A percentile compares a stretch with the other conserved stretches of the same genome.
Conservation (phyloP, 1,140 invertebrate genomes). For the Neotoxoptera formosana region DNA sequence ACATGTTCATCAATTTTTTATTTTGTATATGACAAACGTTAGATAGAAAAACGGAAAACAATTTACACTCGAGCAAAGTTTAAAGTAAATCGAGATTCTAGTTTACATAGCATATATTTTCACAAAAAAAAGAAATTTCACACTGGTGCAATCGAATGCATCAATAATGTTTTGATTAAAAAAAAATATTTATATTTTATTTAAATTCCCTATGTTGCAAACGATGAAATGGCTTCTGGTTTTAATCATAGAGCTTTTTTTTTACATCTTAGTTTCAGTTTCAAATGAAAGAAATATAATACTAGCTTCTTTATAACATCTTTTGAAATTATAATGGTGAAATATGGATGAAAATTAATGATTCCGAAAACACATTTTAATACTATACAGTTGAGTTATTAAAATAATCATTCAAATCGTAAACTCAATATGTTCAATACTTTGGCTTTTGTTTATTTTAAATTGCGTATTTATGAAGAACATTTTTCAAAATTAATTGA, state of each 20-base stretch:
- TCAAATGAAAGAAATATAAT: neutral
- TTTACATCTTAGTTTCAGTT: neutral
- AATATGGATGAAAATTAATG: neutral
- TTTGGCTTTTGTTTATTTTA: neutral
- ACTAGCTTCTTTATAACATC: neutral
- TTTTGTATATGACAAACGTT: neutral
- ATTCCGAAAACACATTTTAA: neutral
- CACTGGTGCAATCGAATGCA: too few relatives aligned
- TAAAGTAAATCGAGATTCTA: neutral
- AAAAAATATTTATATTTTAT: too few relatives aligned
- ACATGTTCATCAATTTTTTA: too few relatives aligned
- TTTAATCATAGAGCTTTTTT: neutral
- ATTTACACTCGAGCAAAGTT: neutral
- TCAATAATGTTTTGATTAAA: too few relatives aligned
- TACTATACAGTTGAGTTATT: neutral
- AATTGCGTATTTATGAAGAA: neutral
- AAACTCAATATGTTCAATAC: neutral
- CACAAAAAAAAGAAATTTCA: neutral
- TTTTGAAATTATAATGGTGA: neutral
- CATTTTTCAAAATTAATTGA: neutral
- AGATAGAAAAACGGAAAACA: neutral
- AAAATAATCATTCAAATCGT: neutral
- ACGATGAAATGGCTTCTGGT: neutral
- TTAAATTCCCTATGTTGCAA: neutral
- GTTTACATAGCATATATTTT: neutral